phyloP scores from a whole-genome alignment of 2,888 invertebrate species.

The Carterocephalus palaemon region DNA sequence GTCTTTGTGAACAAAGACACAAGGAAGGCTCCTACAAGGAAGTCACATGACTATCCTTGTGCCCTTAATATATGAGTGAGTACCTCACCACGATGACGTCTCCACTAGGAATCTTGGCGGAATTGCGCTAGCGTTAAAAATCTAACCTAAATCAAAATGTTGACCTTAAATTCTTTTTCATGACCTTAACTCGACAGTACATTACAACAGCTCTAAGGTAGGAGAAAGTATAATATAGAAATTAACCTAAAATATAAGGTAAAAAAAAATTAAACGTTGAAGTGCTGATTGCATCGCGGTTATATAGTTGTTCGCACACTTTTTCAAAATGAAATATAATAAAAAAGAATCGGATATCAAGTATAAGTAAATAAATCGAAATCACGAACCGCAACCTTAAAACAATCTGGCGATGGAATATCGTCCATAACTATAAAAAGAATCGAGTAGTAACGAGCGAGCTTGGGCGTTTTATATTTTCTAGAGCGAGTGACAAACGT shows the following conservation, averaged over 20 bases:
- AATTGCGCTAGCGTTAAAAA: no score
- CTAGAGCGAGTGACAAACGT: constrained; percentile 34
- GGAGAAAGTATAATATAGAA: no score
- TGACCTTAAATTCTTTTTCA: no score
- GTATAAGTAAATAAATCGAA: constrained; percentile 10
- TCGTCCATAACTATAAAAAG: constrained; percentile 15
- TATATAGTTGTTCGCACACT: no score
- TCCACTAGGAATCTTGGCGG: no score
- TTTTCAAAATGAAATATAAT: constrained; percentile 5
- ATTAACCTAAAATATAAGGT: no score
- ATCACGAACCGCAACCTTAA: constrained; percentile 11
- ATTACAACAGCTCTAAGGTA: no score
- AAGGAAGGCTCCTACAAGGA: constrained; percentile 20
- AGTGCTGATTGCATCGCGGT: no score
- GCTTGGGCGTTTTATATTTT: constrained; percentile 25
- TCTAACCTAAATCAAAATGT: no score
- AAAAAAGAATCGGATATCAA: constrained; percentile 6
- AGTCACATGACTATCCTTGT: constrained; percentile 18
- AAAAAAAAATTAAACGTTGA: no score
- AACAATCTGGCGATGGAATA: constrained; percentile 14
- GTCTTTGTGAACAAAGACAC: constrained; percentile 22
- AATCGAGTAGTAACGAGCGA: constrained; percentile 21
- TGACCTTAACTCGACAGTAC: no score
- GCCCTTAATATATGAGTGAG: constrained; percentile 6
- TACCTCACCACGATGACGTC: no score